Evolutionary conservation across 2,888 invertebrate species (phyloP).

Genomic region (Andrena trimmerana): DNA sequence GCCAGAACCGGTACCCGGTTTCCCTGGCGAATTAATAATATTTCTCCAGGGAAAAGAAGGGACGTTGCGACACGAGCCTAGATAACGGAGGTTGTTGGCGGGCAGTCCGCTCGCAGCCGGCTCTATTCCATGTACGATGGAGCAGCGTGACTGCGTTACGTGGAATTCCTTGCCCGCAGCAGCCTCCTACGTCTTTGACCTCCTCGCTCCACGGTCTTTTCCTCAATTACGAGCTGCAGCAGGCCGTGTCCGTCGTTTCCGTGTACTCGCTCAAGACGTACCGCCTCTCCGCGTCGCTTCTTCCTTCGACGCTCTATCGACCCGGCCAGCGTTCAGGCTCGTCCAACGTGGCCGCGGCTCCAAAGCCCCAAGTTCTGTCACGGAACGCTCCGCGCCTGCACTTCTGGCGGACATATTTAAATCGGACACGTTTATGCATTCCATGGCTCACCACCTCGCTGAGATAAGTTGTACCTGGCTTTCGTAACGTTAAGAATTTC

Average conservation of each 20-base stretch:
- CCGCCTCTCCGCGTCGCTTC: neutral
- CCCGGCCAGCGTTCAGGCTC: neutral
- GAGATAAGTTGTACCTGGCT: too few relatives aligned
- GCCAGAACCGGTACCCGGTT: too few relatives aligned
- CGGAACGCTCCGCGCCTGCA: too few relatives aligned
- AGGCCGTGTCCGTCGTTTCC: conserved; percentile 9
- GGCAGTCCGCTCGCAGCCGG: neutral
- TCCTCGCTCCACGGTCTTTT: conserved; percentile 22
- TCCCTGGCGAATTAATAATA: too few relatives aligned
- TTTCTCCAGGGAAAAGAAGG: too few relatives aligned
- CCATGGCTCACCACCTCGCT: too few relatives aligned
- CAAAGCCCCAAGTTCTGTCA: too few relatives aligned
- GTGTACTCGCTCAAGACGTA: neutral
- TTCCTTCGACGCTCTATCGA: conserved; percentile 15
- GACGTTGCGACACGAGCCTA: too few relatives aligned
- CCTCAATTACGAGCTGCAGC: conserved; percentile 21
- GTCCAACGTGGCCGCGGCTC: too few relatives aligned
- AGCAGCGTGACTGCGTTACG: conserved; percentile 9
- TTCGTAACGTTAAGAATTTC: too few relatives aligned
- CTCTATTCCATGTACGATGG: neutral
- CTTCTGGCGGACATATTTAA: too few relatives aligned
- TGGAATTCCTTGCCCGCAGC: conserved; percentile 14
- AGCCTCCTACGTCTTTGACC: conserved; percentile 25
- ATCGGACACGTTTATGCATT: too few relatives aligned
- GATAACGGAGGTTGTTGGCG: neutral